These are phyloP conservation scores for Barnardius zonarius DNA, from an alignment of 2,113 vertebrate species.

Conservation along the genomic window DNA sequence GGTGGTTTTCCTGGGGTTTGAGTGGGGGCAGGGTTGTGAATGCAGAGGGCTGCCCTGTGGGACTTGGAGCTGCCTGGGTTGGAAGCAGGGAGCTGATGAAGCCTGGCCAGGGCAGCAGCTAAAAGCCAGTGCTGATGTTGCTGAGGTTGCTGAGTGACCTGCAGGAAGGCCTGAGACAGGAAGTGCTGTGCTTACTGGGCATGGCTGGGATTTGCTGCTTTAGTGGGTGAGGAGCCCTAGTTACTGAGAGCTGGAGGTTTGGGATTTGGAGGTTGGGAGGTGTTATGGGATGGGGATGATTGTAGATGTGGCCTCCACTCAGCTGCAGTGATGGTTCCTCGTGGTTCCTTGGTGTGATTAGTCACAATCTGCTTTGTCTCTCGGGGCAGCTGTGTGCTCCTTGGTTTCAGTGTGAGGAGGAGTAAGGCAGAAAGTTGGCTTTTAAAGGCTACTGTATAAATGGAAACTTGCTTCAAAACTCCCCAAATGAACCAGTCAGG, in stretches of 20 bases:
- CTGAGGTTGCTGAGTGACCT: not conserved
- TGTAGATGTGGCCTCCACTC: not conserved
- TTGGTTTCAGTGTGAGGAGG: conserved; percentile 41
- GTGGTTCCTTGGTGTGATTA: not conserved
- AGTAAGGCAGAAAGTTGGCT: conserved; percentile 37
- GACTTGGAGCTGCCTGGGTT: not conserved
- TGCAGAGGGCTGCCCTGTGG: not conserved
- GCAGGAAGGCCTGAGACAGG: not conserved
- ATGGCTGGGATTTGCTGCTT: not conserved
- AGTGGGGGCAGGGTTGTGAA: not conserved
- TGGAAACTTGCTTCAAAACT: conserved; percentile 64
- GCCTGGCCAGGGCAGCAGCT: not conserved
- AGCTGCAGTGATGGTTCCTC: not conserved
- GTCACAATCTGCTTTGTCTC: conserved; percentile 6
- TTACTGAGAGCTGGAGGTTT: not conserved
- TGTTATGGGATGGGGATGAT: not conserved
- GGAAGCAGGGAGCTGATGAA: not conserved
- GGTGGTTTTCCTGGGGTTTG: conserved; percentile 41
- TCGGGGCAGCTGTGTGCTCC: not conserved
- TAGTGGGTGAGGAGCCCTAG: not conserved
- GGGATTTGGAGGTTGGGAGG: not conserved
- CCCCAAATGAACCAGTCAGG: conserved; percentile 28
- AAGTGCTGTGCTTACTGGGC: not conserved
- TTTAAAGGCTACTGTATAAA: conserved; percentile 56
- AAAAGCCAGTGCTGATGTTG: not conserved